Evolutionary conservation across 1,140 invertebrate species (phyloP), one percentile per base, ranked within the genome.

Genomic region (Drosophila ficusphila): DNA sequence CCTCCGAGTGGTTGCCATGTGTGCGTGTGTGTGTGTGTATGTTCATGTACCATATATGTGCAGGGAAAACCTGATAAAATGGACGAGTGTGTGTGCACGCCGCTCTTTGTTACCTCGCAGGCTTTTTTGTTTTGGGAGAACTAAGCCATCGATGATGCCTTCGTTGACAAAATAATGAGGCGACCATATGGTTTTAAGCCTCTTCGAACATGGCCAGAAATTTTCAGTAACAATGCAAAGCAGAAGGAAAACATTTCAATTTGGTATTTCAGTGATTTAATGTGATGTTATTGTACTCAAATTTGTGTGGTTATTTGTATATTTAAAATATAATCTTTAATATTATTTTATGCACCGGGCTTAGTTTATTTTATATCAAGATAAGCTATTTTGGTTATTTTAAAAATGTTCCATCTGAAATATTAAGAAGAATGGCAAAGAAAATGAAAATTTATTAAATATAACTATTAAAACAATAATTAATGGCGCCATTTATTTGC

Each of bases 71-170:
- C 53, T 21, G n/a, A n/a, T n/a, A n/a, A n/a, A n/a, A 11, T 60
- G 41, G 31, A 27, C n/a, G 18, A n/a, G 34, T 39, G 11, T 39
- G 23, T 58, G 42, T 41, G 31, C 60, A 12, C 29, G 39, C 51
- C n/a, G n/a, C n/a, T n/a, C 49, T 85, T 79, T 86, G 71, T 85
- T 79, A 2, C 0, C 41, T 36, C 12, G 3, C 7, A 34, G 31
- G 60, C 58, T 76, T 69, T 82, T 31, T 47, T 34, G 21, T 27
- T 44, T 25, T 16, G 12, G 9, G 23, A 14, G 11, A 27, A 27
- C 23, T 27, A 48, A 46, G 27, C 51, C 29, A 51, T 72, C 39
- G 29, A 53, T 33, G 36, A 52, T 23, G 49, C 16, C n/a, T 23
- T 36, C 5, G 21, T 7, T 4, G 29, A 52, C 34, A 8, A 71